Conservation (phyloP, 1,140 invertebrate genomes). For the Plutomurus gul region DNA sequence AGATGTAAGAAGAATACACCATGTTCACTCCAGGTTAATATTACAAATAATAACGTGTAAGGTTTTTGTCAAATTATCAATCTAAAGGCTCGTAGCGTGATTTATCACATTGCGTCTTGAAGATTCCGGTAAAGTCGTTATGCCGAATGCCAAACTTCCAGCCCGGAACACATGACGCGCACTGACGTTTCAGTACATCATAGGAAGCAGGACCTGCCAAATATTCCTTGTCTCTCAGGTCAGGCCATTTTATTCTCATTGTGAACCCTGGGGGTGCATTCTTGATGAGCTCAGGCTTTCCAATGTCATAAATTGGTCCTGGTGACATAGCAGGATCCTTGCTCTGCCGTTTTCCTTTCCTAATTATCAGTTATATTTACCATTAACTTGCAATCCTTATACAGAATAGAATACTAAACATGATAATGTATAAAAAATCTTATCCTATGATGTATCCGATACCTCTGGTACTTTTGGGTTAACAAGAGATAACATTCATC, state of each 20-base stretch:
- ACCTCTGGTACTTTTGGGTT: too few species aligned
- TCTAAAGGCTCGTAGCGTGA: slow-evolving; percentile 33
- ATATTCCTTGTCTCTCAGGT: not conserved
- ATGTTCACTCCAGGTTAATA: too few species aligned
- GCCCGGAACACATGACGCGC: not conserved
- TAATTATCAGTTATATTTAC: not conserved
- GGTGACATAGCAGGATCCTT: not conserved
- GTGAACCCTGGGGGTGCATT: slow-evolving; percentile 27
- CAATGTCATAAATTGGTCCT: slow-evolving; percentile 35
- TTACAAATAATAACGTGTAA: too few species aligned
- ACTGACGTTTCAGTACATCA: not conserved
- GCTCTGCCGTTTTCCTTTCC: slow-evolving; percentile 35
- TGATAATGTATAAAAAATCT: too few species aligned
- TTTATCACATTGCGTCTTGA: slow-evolving; percentile 43
- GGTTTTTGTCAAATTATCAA: too few species aligned
- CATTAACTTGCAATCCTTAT: too few species aligned
- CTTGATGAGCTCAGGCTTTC: slow-evolving; percentile 14
- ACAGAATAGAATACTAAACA: too few species aligned
- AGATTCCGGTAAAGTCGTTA: slow-evolving; percentile 45
- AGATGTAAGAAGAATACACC: too few species aligned
- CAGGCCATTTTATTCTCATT: slow-evolving; percentile 35
- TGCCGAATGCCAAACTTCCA: slow-evolving; percentile 32
- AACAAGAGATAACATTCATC: too few species aligned
- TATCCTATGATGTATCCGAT: too few species aligned
- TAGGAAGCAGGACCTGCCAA: slow-evolving; percentile 34